Evolutionary conservation across 1,140 invertebrate species (phyloP).

Genomic region (Drosophila parabipectinata): DNA sequence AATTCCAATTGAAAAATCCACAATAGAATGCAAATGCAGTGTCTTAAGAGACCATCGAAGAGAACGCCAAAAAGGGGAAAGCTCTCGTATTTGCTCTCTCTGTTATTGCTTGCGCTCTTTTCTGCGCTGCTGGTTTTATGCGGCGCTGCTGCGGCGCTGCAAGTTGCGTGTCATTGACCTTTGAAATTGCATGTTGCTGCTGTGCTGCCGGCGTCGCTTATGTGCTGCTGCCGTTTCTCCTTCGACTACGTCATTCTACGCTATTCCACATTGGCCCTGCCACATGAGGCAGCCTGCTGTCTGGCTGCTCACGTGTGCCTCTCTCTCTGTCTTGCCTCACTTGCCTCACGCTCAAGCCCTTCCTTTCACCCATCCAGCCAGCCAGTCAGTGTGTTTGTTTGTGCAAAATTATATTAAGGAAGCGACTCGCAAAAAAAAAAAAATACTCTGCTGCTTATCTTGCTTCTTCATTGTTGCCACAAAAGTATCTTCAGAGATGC

Average conservation of each 20-base stretch:
- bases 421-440: slow-evolving; percentile 43
- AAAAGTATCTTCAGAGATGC: slow-evolving; percentile 57
- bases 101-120: slow-evolving; percentile 24
- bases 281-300: slow-evolving; percentile 61
- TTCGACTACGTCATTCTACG: slow-evolving; percentile 73
- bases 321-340: not conserved
- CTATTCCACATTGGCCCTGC: slow-evolving; percentile 67
- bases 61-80: slow-evolving; percentile 25
- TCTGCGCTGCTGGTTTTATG: slow-evolving; percentile 19
- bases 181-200: slow-evolving; percentile 80
- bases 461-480: slow-evolving; percentile 44
- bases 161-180: slow-evolving; percentile 81
- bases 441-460: slow-evolving; percentile 62
- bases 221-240: slow-evolving; percentile 44
- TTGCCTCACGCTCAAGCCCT: not conserved
- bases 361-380: not conserved
- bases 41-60: slow-evolving; percentile 6
- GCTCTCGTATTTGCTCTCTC: slow-evolving; percentile 14
- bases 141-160: slow-evolving; percentile 48
- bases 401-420: slow-evolving; percentile 72
- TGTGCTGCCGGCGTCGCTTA: slow-evolving; percentile 34
- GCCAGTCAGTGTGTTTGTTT: slow-evolving; percentile 19
- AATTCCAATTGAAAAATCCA: slow-evolving; percentile 28
- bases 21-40: slow-evolving; percentile 33
- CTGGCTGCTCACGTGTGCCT: slow-evolving; percentile 58